Base-by-base conservation (phyloP, 1,140 invertebrate genomes). In the Orussus abietinus region DNA sequence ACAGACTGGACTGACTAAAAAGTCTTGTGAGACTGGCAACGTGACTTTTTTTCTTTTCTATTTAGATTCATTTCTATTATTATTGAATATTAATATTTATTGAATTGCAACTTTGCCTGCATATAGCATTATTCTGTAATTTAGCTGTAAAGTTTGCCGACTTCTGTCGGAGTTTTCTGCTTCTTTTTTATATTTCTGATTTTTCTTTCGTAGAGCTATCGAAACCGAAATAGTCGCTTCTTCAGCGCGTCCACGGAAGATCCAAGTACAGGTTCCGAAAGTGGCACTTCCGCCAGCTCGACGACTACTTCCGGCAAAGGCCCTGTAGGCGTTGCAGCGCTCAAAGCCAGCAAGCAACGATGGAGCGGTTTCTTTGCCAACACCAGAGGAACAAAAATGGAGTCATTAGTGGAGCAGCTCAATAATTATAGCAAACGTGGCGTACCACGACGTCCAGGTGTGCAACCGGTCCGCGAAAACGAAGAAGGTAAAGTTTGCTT, bases 351-450 rank as follows among this genome's bases (percentile, higher is more conserved):
- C 49, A 83, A 82, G 53, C 81, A 83, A 55, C 77, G 80, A 10
- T 82, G 82, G 80, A 77, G 79, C 31, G 79, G 78, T 12, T 79
- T 85, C 49, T 86, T 86, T 51, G 78, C 78, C 11, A 80, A 79
- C 43, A 80, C 67, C 37, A 81, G 80, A 62, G 79, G 79, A 47
- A 77, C 77, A 5, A 81, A 80, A 55, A 80, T 82, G 72, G 81
- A 83, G 48, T 58, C 69, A 3, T 65, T 83, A 20, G 77, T 77
- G 25, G 82, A 85, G 49, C 75, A 84, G 41, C 65, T 86, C 11
- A 82, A 85, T 56, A 74, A 75, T 41, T 86, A 85, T 59, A 77
- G 78, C 15, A 82, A 80, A 51, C 77, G 80, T 49, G 84, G 84
- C 14, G 81, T 85, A 32, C 83, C 84, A 3, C 73, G 62, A 38